Evolutionary conservation across 2,797 vertebrate species (phyloP), one percentile per base, ranked within the genome.

Genomic region (Eupleurogrammus muticus): DNA sequence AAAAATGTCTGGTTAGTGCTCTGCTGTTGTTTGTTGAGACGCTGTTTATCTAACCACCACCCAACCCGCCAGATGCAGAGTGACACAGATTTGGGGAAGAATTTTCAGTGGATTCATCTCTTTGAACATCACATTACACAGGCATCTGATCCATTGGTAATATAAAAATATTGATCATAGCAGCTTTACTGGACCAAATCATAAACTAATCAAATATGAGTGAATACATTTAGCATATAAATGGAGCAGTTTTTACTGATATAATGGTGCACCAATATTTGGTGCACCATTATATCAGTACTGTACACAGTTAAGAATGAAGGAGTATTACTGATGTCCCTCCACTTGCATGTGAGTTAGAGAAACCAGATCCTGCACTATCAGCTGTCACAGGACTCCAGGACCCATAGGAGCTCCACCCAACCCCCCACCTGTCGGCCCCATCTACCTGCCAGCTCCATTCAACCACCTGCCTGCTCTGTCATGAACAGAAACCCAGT

Each of bases 301-400:
- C 40, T 52, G 17, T 21, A 21, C 23, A 46, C 14, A 3, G 23
- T 52, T 24, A 23, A 58, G 17, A 48, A 68, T 59, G 34, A 52
- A 66, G 2, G 9, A 60, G 58, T 47, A 24, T 62, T 16, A 46
- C 50, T 67, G 24, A 71, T 51, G 63, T 36, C 46, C n/a, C 23
- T 64, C 14, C 47, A 28, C 62, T 42, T 64, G 61, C 49, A 51
- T 48, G 44, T 56, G n/a, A 52, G 53, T 65, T 66, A 49, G 52
- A 53, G 90, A 88, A 87, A 88, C 83, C 42, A 64, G 81, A 90
- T 84, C 75, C 60, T 34, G 23, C 10, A 16, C 51, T 73, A 83
- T 89, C 79, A 73, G 55, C 67, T 90, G 61, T 81, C 82, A 51
- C 28, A 64, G 49, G 34, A 66, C 23, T 58, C 50, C 40, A 34